Base-by-base conservation (phyloP, 2,113 vertebrate species). In the Heterochromis multidens region DNA sequence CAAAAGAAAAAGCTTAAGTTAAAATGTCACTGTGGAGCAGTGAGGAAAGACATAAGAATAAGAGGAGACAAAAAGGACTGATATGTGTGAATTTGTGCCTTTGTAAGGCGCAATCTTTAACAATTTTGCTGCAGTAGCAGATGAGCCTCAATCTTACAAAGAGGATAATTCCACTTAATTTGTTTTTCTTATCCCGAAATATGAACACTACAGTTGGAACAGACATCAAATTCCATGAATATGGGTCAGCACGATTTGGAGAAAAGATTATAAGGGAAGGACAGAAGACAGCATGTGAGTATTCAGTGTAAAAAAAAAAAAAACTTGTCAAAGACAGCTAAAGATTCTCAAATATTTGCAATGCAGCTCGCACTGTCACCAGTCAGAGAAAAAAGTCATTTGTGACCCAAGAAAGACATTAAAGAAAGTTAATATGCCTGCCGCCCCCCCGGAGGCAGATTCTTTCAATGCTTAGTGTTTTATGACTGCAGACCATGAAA, bases 371-470 rank as follows among this genome's bases (percentile, higher is more conserved):
- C 13, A 84, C 80, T 82, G 6, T 29, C 52, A 79, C 33, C 17
- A n/a, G 33, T 23, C 3, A 3, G 7, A 54, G 46, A 54, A 23
- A 40, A 16, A 79, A 31, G 2, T 58, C 33, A 21, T 6, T 46
- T 77, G 13, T 74, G 43, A 77, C 14, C 33, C 10, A 80, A 58
- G n/a, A 76, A 83, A 79, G 76, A 61, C 21, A 56, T 19, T 29
- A 62, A 40, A 40, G 29, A 10, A 21, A 49, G 6, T 29, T 67
- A 7, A 79, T 58, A 13, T 77, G 16, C 10, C 4, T 67, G n/a
- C n/a, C n/a, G n/a, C 31, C 33, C 8, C 77, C 84, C 83, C 57
- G 25, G 11, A n/a, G 87, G 90, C 80, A 79, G 81, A 91, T 89
- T 91, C 79, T 80, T 90, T 29, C 33, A 84, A 57, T 29, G n/a